Evolutionary conservation across 2,113 vertebrate species (phyloP).

Genomic region (Tamias sibiricus): DNA sequence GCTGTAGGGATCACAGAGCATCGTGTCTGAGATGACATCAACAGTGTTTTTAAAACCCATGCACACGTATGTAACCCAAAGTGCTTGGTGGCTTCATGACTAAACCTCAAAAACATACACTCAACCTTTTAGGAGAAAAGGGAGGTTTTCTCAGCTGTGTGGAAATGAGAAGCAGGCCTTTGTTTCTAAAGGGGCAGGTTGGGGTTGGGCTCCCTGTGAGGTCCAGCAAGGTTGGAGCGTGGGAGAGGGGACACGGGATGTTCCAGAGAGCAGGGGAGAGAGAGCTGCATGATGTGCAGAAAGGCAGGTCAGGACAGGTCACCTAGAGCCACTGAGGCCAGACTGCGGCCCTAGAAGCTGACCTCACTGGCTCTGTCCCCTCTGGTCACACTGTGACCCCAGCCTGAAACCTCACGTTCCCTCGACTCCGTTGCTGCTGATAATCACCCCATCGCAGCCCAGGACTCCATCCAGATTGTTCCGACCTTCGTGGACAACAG

Average conservation of each 20-base stretch:
- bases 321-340: background rate
- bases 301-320: background rate
- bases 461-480: background rate
- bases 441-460: background rate
- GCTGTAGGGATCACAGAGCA: background rate
- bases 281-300: too few species aligned
- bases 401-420: background rate
- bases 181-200: background rate
- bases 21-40: background rate
- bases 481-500: too few species aligned
- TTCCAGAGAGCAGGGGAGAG: background rate
- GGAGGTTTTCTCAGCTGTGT: background rate
- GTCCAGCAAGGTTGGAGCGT: background rate
- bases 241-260: background rate
- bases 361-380: background rate
- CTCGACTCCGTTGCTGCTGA: background rate
- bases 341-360: background rate
- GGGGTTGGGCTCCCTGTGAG: background rate
- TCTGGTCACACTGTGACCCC: background rate
- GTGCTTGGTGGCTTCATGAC: background rate
- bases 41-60: background rate
- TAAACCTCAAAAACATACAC: background rate
- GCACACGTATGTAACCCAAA: too few species aligned
- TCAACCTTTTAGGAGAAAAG: background rate
- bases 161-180: background rate